A percentile compares a stretch with the other conserved stretches of the same genome.
These are phyloP conservation scores for Xenopus laevis DNA, from an alignment of 2,113 vertebrate genomes.

Conservation along the genomic window DNA sequence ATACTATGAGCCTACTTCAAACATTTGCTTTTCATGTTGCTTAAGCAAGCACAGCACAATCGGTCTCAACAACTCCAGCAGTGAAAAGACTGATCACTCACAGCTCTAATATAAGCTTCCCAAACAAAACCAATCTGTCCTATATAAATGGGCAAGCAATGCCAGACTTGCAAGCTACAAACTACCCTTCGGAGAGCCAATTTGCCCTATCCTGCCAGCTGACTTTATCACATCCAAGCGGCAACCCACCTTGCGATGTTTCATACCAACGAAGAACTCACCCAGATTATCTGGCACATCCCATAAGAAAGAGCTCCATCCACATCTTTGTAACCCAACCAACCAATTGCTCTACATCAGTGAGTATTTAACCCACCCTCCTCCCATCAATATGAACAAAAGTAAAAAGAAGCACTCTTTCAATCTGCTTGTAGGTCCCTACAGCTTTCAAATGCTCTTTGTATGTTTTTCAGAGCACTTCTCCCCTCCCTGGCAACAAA, in stretches of 20 bases:
- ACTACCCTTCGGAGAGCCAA: no score
- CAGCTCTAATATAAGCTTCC: no score
- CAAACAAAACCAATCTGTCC: no score
- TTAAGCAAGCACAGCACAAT: no score
- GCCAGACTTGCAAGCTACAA: no score
- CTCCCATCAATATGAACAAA: constrained; percentile 6
- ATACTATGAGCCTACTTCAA: no score
- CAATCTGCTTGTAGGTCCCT: constrained; percentile 23
- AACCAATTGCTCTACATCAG: background rate
- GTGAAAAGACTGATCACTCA: no score
- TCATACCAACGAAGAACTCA: background rate
- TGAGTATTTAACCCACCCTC: constrained; percentile 12
- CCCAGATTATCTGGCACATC: background rate
- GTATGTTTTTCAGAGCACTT: constrained; percentile 41
- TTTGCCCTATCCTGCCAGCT: no score
- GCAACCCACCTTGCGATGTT: background rate
- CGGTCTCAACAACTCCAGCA: no score
- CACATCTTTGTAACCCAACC: background rate
- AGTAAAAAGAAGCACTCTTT: constrained; percentile 12
- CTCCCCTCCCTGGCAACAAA: constrained; percentile 42
- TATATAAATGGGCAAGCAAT: no score
- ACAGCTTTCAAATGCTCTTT: constrained; percentile 36
- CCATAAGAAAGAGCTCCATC: background rate
- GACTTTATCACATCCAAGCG: background rate
- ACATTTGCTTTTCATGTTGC: no score